phyloP scores from a whole-genome alignment of 2,113 vertebrate genomes.

The Bombycilla garrulus region DNA sequence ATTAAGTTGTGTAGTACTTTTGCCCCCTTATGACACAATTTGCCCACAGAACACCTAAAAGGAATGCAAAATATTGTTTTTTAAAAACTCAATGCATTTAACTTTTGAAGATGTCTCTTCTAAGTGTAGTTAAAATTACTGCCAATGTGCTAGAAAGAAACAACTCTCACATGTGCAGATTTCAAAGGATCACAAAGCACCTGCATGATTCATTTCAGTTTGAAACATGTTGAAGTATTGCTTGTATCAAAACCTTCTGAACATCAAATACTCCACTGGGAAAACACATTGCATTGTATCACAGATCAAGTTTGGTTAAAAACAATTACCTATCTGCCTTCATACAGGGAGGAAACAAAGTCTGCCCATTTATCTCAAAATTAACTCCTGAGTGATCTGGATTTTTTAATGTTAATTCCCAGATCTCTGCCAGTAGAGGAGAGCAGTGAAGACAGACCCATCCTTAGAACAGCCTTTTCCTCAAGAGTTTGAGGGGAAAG shows the following conservation, averaged over 20 bases:
- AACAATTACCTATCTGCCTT: not conserved
- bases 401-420: not conserved
- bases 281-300: not conserved
- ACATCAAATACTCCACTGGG: not conserved
- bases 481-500: not conserved
- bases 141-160: not conserved
- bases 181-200: not conserved
- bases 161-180: not conserved
- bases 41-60: not conserved
- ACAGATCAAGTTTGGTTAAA: not conserved
- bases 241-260: not conserved
- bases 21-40: not conserved
- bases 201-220: not conserved
- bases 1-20: not conserved
- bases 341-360: not conserved
- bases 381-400: not conserved
- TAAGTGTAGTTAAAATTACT: not conserved
- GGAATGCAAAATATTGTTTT: not conserved
- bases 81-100: not conserved
- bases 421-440: not conserved
- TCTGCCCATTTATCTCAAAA: not conserved
- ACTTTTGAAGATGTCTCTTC: not conserved
- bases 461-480: not conserved
- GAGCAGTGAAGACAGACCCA: not conserved
- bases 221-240: not conserved